These are phyloP conservation scores for Andrena bucephala DNA, from an alignment of 2,888 invertebrate species.

Conservation along the genomic window DNA sequence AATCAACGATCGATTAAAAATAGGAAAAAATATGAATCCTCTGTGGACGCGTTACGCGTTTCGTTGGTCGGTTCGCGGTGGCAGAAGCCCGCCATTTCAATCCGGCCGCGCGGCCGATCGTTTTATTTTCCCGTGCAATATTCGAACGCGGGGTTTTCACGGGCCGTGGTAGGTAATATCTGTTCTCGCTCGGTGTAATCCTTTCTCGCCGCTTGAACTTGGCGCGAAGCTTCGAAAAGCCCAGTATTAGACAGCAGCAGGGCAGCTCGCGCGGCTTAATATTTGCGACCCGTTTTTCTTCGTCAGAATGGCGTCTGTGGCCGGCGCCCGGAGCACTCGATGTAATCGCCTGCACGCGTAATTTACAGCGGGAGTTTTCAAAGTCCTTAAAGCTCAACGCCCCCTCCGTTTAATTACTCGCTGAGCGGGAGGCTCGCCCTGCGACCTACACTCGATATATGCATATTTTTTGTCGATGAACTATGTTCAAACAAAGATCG, in stretches of 20 bases:
- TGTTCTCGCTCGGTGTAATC: conserved; percentile 42
- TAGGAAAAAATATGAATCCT: conserved; percentile 1
- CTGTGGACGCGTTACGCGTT: conserved; percentile 7
- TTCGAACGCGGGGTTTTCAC: conserved; percentile 45
- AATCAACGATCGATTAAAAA: conserved; percentile 16
- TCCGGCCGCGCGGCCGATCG: conserved; percentile 27
- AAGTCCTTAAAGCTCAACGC: conserved; percentile 62
- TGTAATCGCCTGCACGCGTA: conserved; percentile 67
- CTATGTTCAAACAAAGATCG: no score
- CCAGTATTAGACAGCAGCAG: conserved; percentile 40
- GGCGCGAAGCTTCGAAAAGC: conserved; percentile 31
- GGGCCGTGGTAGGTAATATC: conserved; percentile 41
- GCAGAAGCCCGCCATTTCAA: conserved; percentile 34
- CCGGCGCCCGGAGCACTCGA: conserved; percentile 40
- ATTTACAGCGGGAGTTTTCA: conserved; percentile 67
- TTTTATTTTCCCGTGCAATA: conserved; percentile 47
- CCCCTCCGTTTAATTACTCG: conserved; percentile 65
- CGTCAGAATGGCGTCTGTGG: conserved; percentile 50
- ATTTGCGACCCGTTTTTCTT: conserved; percentile 70
- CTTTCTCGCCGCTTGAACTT: conserved; percentile 37
- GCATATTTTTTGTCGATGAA: no score
- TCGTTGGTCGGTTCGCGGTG: neutral
- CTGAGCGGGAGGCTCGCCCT: neutral
- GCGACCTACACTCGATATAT: conserved; percentile 12
- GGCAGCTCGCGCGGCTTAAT: conserved; percentile 58